These are phyloP conservation scores for Cydia fagiglandana DNA, from an alignment of 1,140 invertebrate genomes.

Conservation along the genomic window DNA sequence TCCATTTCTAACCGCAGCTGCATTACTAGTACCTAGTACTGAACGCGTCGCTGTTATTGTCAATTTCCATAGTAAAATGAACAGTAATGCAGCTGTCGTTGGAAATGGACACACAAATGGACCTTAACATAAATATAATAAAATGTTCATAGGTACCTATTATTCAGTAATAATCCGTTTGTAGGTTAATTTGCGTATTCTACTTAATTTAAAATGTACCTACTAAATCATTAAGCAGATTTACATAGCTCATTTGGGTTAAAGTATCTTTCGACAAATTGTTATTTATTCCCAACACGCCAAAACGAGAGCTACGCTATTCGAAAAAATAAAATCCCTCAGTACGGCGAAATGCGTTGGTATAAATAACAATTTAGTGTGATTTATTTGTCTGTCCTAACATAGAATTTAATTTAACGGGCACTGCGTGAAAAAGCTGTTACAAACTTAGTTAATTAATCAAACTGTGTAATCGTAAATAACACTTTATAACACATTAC, in stretches of 20 bases:
- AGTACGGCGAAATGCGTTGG: not conserved
- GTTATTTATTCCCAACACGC: not conserved
- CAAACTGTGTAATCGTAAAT: slow-evolving; percentile 9
- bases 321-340: not conserved
- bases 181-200: too few relatives aligned
- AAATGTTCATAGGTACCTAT: too few relatives aligned
- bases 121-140: too few relatives aligned
- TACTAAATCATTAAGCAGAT: not conserved
- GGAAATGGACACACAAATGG: too few relatives aligned
- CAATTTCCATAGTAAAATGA: too few relatives aligned
- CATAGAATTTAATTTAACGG: slow-evolving; percentile 5
- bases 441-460: not conserved
- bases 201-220: too few relatives aligned
- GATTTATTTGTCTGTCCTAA: not conserved
- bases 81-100: too few relatives aligned
- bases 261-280: slow-evolving; percentile 9
- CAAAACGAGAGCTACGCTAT: not conserved
- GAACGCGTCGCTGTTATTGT: too few relatives aligned
- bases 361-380: not conserved
- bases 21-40: too few relatives aligned
- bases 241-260: not conserved
- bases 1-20: too few relatives aligned
- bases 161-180: too few relatives aligned
- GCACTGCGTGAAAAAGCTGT: slow-evolving; percentile 13
- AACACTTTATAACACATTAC: not conserved